Percentiles rank a stretch among this genome's conserved stretches.
phyloP scores from a whole-genome alignment of 2,888 invertebrate species.

The Stenolophus ochropezus region DNA sequence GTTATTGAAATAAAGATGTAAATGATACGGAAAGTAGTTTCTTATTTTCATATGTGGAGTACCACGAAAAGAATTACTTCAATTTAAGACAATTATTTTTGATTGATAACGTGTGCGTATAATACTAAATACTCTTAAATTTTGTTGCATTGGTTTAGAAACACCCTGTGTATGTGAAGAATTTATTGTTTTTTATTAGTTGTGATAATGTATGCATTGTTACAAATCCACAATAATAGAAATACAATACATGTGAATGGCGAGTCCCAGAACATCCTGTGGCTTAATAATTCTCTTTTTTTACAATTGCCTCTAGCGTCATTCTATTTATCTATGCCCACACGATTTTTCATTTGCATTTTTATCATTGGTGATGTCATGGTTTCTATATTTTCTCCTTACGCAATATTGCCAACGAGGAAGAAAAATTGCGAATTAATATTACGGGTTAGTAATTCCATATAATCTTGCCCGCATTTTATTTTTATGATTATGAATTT shows the following conservation, averaged over 20 bases:
- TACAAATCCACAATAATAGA: background rate
- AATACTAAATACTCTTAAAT: too few relatives aligned
- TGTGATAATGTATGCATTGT: background rate
- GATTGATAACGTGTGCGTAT: too few relatives aligned
- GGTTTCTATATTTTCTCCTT: slow-evolving; percentile 39
- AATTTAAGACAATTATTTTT: too few relatives aligned
- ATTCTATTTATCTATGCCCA: slow-evolving; percentile 32
- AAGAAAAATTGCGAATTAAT: background rate
- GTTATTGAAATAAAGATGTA: too few relatives aligned
- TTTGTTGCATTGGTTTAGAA: too few relatives aligned
- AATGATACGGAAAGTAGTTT: too few relatives aligned
- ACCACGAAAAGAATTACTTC: too few relatives aligned
- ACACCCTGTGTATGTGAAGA: too few relatives aligned
- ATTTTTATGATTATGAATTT: background rate
- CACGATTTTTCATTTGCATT: slow-evolving; percentile 43
- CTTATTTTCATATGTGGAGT: too few relatives aligned
- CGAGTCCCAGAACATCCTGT: background rate
- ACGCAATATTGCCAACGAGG: background rate
- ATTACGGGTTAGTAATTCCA: too few relatives aligned
- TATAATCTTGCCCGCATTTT: too few relatives aligned
- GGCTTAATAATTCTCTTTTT: background rate
- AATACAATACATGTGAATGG: background rate
- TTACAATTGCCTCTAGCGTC: slow-evolving; percentile 32
- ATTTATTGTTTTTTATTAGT: slow-evolving; percentile 3
- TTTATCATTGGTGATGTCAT: slow-evolving; percentile 53